Base-by-base conservation (phyloP, 2,888 invertebrate genomes). In the Drosophila lutescens region DNA sequence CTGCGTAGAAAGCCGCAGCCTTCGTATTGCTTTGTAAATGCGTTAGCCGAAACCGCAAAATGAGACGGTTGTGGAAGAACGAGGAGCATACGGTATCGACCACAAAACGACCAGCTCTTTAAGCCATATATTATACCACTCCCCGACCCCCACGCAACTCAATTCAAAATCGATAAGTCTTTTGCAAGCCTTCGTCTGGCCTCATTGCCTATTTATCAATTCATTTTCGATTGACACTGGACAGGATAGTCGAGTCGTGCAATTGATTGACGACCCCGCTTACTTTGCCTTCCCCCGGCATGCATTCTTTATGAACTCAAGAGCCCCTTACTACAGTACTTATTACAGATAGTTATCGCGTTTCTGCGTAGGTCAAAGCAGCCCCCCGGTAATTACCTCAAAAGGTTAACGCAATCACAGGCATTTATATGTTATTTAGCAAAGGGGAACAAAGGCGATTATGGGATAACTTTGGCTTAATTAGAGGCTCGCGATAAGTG, bases 1-100 rank as follows among this genome's bases (percentile, higher is more conserved):
- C 36, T 15, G 58, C 26, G 23, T 10, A 41, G 26, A 47, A 34
- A 60, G 61, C 61, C 62, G 38, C 61, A 65, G 69, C 47, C 49
- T 44, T 34, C 34, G 47, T 30, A 68, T 67, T 68, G 67, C 57
- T 68, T 58, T 68, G 69, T 58, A 68, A 68, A 38, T 58, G 50
- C 58, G 57, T 68, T 68, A 50, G 32, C 32, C 15, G 44, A 38
- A 44, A 68, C 58, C 67, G 6, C 69, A 49, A 68, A 65, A 68
- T 50, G 67, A 58, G 58, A 15, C 55, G 20, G 40, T 30, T 7
- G 55, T 4, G 55, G 30, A 17, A 9, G 58, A 40, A 30, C 40
- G 20, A 32, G 44, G 9, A 44, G 49, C 32, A 44, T 36, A 15
- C 20, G 54, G 38, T 6, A 12, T 23, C 38, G 38, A 38, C 36